Evolutionary conservation across 2,888 invertebrate species (phyloP).

Genomic region (Agriopis aurantiaria): DNA sequence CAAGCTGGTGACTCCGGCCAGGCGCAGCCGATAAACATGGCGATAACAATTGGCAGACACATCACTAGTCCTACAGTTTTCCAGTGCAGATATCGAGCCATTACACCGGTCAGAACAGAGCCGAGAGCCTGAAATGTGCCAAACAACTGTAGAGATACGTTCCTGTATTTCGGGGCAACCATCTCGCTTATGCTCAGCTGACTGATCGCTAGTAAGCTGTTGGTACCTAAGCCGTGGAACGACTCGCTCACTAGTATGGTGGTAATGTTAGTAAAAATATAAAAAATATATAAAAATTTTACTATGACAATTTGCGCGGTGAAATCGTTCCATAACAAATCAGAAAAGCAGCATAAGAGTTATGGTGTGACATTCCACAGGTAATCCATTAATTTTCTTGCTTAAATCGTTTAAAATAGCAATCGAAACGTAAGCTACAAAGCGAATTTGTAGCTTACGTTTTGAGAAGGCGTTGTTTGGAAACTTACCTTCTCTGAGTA

Average conservation of each 20-base stretch:
- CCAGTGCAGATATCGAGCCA: slow-evolving; percentile 24
- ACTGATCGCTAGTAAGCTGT: slow-evolving; percentile 24
- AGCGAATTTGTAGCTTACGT: no score
- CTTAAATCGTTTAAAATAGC: no score
- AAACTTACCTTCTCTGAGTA: no score
- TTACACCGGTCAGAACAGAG: slow-evolving; percentile 13
- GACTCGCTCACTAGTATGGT: slow-evolving; percentile 14
- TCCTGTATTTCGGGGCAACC: slow-evolving; percentile 21
- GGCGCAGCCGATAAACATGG: slow-evolving; percentile 24
- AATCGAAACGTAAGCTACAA: no score
- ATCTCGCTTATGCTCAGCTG: slow-evolving; percentile 26
- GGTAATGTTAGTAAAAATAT: slow-evolving; percentile 1
- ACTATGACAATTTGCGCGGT: no score
- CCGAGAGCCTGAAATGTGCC: slow-evolving; percentile 18
- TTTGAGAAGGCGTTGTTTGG: no score
- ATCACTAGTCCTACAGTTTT: slow-evolving; percentile 23
- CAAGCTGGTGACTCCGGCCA: slow-evolving; percentile 29
- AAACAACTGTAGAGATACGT: slow-evolving; percentile 16
- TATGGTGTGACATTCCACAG: no score
- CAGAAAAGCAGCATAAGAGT: no score
- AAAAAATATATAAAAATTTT: no score
- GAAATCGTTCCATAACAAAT: no score
- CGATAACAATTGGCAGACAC: slow-evolving; percentile 26
- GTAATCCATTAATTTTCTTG: no score
- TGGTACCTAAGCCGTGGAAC: slow-evolving; percentile 22